A percentile compares a stretch with the other conserved stretches of the same genome.
These are phyloP conservation scores for Peromyscus californicus DNA, from an alignment of 2,113 vertebrate genomes.

Conservation along the genomic window DNA sequence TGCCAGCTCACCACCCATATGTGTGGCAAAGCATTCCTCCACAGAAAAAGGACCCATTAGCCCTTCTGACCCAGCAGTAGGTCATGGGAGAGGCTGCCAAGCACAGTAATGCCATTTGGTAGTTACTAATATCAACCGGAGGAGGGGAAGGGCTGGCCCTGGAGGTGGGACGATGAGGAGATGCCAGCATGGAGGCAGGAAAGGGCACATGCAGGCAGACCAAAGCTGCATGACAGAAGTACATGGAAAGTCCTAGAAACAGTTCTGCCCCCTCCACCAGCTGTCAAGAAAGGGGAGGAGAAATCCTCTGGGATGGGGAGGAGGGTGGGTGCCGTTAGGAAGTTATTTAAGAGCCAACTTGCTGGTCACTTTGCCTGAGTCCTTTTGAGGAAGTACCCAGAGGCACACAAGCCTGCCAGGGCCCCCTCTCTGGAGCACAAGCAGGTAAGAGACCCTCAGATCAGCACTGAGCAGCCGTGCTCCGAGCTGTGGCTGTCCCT, in stretches of 20 bases:
- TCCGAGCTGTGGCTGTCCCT: accelerated
- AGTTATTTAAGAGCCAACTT: constrained; percentile 85
- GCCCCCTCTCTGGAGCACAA: neutral
- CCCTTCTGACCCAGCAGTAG: neutral
- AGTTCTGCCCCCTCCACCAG: neutral
- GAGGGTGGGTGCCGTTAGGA: constrained; percentile 77
- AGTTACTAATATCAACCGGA: neutral
- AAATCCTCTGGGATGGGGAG: constrained; percentile 29
- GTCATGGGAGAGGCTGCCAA: too few relatives aligned
- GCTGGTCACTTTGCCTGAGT: constrained; percentile 57
- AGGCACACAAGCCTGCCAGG: constrained; percentile 4
- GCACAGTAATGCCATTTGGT: neutral
- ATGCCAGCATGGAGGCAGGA: neutral
- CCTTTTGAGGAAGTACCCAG: constrained; percentile 82
- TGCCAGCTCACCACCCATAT: neutral
- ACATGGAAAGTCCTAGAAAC: constrained; percentile 23
- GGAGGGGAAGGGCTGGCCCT: neutral
- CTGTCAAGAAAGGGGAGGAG: constrained; percentile 76
- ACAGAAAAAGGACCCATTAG: neutral
- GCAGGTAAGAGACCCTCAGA: constrained; percentile 79
- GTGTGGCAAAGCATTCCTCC: neutral
- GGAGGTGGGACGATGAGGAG: neutral
- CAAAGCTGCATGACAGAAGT: neutral
- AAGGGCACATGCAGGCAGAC: neutral
- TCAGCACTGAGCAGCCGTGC: neutral